Evolutionary conservation across 2,888 invertebrate species (phyloP), one percentile per base, ranked within the genome.

Genomic region (Pyrgus malvae): DNA sequence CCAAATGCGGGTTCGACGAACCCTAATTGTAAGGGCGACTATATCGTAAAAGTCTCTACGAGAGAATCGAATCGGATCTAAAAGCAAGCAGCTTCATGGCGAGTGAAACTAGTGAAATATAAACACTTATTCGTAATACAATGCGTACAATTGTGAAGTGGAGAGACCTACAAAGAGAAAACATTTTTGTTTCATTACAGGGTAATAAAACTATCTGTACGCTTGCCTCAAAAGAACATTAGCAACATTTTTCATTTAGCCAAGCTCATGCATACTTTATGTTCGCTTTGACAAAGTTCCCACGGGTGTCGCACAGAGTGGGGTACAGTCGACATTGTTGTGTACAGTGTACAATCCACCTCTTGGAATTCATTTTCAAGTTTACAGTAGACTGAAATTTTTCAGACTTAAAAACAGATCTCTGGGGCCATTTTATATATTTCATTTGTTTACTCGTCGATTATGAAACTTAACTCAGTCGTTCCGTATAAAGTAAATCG

Each of bases 211-310:
- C 6, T 33, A 44, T 17, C n/a, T 27, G 9, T 37, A 17, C 2
- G 6, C 9, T 25, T 17, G 37, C 16, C n/a, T 25, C 25, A 23
- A 37, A 48, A 17, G 35, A 25, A 25, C 37, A 37, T 25, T 17
- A 48, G 16, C 16, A 21, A 48, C 48, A 37, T 48, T 48, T 48
- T 48, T 48, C 35, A 48, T 48, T 48, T 48, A 37, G 23, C 25
- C 8, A 33, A 37, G 8, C 19, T 44, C 42, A 37, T 50, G 42
- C 50, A 50, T 50, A 44, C 44, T 44, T 51, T 27, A 50, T 31
- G 33, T 23, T n/a, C n/a, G 35, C 19, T 37, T 27, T 21, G 27
- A 35, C 27, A 23, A 51, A 42, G 25, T 35, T 25, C 50, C 35
- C 25, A 17, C 11, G 17, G 44, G 51, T 27, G 6, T 23, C 8